These are phyloP conservation scores for Napeogenes sylphis DNA, from an alignment of 2,888 invertebrate species.

Conservation along the genomic window DNA sequence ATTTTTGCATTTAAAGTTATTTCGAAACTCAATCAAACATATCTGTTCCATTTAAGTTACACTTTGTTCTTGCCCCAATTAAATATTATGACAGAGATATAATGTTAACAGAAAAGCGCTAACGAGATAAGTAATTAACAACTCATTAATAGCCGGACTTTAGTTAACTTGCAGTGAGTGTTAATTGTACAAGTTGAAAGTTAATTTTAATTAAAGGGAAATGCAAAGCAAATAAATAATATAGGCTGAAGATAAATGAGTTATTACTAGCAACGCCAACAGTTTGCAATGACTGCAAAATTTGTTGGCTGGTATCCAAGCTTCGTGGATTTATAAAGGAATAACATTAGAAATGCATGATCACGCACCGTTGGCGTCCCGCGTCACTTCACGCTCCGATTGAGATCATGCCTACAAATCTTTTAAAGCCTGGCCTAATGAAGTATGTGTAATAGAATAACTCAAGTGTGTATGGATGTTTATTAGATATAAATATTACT, in stretches of 20 bases:
- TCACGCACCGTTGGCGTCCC: slow-evolving; percentile 26
- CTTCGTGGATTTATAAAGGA: background rate
- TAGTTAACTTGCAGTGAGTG: background rate
- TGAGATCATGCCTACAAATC: slow-evolving; percentile 3
- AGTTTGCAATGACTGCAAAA: background rate
- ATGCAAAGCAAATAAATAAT: background rate
- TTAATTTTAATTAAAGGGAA: background rate
- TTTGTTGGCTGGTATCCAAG: background rate
- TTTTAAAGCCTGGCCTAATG: slow-evolving; percentile 1
- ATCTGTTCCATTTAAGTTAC: too few relatives aligned
- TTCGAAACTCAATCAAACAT: too few relatives aligned
- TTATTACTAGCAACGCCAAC: too few relatives aligned
- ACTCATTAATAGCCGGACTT: background rate
- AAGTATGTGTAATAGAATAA: background rate
- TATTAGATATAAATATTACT: too few relatives aligned
- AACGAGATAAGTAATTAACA: slow-evolving; percentile 6
- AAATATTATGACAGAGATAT: background rate
- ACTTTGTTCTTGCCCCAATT: background rate
- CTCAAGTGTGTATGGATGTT: too few relatives aligned
- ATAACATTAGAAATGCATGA: slow-evolving; percentile 28
- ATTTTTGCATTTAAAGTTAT: too few relatives aligned
- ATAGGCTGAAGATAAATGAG: too few relatives aligned
- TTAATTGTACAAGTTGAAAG: background rate
- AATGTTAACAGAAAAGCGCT: background rate
- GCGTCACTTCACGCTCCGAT: slow-evolving; percentile 22